A percentile compares a stretch with the other conserved stretches of the same genome.
Conservation (phyloP, 2,113 vertebrate species). For the Enhydra lutris region DNA sequence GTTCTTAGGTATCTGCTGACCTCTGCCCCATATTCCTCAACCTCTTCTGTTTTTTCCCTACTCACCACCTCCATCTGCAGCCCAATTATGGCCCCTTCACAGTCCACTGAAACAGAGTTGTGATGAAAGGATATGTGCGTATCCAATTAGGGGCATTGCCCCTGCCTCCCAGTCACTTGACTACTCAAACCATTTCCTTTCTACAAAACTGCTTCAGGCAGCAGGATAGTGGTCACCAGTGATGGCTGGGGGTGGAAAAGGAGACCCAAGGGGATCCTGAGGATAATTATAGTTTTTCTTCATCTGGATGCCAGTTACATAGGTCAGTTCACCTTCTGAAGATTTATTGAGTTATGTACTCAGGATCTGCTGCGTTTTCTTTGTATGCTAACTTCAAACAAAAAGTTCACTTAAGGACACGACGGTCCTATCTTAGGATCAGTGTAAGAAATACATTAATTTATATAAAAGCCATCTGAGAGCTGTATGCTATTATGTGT, state of each 20-base stretch:
- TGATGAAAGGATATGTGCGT: not conserved
- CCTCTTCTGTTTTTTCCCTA: not conserved
- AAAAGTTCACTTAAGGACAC: not conserved
- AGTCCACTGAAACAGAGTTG: not conserved
- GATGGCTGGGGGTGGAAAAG: not conserved
- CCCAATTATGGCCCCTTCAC: not conserved
- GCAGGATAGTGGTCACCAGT: not conserved
- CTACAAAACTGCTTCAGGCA: not conserved
- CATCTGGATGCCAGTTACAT: not conserved
- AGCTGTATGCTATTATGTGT: not conserved
- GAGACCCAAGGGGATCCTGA: not conserved
- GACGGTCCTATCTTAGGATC: not conserved
- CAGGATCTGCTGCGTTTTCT: not conserved
- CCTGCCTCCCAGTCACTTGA: not conserved
- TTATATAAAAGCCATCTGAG: slow-evolving; percentile 5
- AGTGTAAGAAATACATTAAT: not conserved
- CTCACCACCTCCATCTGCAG: not conserved
- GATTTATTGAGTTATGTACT: not conserved
- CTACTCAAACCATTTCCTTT: not conserved
- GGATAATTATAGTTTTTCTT: not conserved
- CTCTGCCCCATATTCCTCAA: not conserved
- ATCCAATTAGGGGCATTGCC: not conserved
- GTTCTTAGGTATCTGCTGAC: not conserved
- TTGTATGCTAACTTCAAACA: not conserved
- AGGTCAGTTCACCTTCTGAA: not conserved